Evolutionary conservation across 2,797 vertebrate genomes (phyloP).

Genomic region (Tiaroga cobitis): DNA sequence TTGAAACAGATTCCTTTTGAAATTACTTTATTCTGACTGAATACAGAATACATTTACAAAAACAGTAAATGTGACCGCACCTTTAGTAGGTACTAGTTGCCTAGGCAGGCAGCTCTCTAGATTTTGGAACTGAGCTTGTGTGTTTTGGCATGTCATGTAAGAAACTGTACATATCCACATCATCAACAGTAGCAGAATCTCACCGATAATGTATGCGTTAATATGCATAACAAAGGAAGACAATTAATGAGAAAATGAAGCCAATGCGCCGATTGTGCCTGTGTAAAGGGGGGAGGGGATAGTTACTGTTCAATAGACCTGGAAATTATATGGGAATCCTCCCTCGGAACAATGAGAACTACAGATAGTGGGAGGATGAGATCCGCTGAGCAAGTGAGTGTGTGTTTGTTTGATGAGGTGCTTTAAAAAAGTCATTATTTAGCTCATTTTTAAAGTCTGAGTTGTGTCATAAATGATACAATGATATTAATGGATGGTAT

Average conservation of each 20-base stretch:
- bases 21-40: background rate
- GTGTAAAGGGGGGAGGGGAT: constrained; percentile 2
- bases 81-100: background rate
- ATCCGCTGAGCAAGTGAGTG: constrained; percentile 28
- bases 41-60: background rate
- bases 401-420: constrained; percentile 1
- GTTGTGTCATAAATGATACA: constrained; percentile 29
- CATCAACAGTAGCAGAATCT: constrained; percentile 12
- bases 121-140: background rate
- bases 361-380: constrained; percentile 34
- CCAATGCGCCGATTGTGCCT: background rate
- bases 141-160: constrained; percentile 2
- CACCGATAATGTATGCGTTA: constrained; percentile 36
- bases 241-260: constrained; percentile 26
- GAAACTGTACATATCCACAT: background rate
- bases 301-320: constrained; percentile 52
- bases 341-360: constrained; percentile 27
- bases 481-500: constrained; percentile 9
- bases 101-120: background rate
- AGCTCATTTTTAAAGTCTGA: constrained; percentile 5
- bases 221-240: constrained; percentile 35
- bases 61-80: background rate
- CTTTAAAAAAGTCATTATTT: constrained; percentile 9
- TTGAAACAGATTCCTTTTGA: background rate
- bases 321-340: constrained; percentile 48